Conservation (phyloP, 2,888 invertebrate species). For the Apamea crenata region DNA sequence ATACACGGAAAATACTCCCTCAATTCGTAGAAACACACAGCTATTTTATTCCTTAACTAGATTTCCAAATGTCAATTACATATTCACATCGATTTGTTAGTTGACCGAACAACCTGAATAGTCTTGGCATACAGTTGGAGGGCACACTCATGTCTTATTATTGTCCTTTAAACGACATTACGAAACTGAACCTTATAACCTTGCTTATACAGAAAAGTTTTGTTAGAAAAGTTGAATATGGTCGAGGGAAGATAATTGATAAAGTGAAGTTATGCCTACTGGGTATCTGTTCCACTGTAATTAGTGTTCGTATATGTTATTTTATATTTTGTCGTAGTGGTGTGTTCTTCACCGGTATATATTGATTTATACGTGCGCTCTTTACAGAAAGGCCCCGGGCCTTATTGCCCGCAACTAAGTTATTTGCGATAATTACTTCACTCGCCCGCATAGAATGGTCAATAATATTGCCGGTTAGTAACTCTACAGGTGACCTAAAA, state of each 20-base stretch:
- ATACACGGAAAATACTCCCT: neutral
- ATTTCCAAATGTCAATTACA: constrained; percentile 47
- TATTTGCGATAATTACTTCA: constrained; percentile 83
- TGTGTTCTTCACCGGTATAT: constrained; percentile 76
- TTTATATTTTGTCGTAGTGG: constrained; percentile 74
- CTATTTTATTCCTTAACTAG: constrained; percentile 14
- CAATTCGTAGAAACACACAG: neutral
- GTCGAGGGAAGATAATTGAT: constrained; percentile 75
- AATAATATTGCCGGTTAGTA: constrained; percentile 62
- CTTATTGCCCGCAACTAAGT: constrained; percentile 77
- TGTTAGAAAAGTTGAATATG: constrained; percentile 59
- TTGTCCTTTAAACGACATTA: constrained; percentile 25
- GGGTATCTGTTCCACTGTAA: constrained; percentile 79
- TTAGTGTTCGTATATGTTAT: constrained; percentile 78
- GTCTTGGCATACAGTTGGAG: constrained; percentile 57
- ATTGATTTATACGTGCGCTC: constrained; percentile 83
- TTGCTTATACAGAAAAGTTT: constrained; percentile 48
- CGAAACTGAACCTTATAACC: constrained; percentile 45
- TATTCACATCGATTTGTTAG: constrained; percentile 61
- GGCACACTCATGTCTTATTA: constrained; percentile 45
- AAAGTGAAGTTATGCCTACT: constrained; percentile 78
- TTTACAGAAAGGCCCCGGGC: constrained; percentile 71
- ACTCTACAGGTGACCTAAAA: constrained; percentile 64
- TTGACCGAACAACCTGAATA: constrained; percentile 61
- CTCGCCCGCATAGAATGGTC: constrained; percentile 73